Evolutionary conservation across 1,140 invertebrate genomes (phyloP).

Genomic region (Drosophila dunni): DNA sequence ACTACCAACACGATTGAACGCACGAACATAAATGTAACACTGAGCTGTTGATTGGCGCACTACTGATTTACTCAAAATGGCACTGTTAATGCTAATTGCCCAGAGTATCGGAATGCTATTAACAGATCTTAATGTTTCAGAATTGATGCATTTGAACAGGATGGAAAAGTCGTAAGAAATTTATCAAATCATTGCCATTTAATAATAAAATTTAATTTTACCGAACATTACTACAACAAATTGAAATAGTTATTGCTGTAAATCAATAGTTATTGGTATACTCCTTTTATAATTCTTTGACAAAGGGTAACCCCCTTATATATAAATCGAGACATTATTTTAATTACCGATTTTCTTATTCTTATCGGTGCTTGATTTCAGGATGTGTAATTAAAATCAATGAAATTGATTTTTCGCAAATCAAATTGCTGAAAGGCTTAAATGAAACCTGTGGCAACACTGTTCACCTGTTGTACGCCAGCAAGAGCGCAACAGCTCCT

Average conservation of each 20-base stretch:
- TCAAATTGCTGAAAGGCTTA: slow-evolving; percentile 18
- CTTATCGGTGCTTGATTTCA: neutral
- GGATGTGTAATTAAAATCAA: neutral
- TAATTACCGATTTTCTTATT: too few relatives aligned
- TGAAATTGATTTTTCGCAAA: slow-evolving; percentile 35
- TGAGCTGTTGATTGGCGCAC: slow-evolving; percentile 6
- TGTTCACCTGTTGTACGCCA: slow-evolving; percentile 72
- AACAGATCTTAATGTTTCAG: slow-evolving; percentile 7
- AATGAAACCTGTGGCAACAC: slow-evolving; percentile 29
- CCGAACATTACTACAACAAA: too few relatives aligned
- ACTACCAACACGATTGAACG: slow-evolving; percentile 42
- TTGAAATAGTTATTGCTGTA: neutral
- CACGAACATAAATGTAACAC: slow-evolving; percentile 39
- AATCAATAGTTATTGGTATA: too few relatives aligned
- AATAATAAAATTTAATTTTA: neutral
- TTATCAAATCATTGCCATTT: too few relatives aligned
- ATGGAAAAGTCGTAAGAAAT: neutral
- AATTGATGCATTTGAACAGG: neutral
- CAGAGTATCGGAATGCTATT: slow-evolving; percentile 33
- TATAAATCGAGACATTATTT: too few relatives aligned
- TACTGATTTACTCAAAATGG: slow-evolving; percentile 41
- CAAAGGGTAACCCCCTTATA: too few relatives aligned
- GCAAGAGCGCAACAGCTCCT: slow-evolving; percentile 24
- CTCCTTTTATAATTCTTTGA: too few relatives aligned
- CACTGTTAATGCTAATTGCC: slow-evolving; percentile 26